These are phyloP conservation scores for Phaedon cochleariae DNA, from an alignment of 2,888 invertebrate species.

Conservation along the genomic window DNA sequence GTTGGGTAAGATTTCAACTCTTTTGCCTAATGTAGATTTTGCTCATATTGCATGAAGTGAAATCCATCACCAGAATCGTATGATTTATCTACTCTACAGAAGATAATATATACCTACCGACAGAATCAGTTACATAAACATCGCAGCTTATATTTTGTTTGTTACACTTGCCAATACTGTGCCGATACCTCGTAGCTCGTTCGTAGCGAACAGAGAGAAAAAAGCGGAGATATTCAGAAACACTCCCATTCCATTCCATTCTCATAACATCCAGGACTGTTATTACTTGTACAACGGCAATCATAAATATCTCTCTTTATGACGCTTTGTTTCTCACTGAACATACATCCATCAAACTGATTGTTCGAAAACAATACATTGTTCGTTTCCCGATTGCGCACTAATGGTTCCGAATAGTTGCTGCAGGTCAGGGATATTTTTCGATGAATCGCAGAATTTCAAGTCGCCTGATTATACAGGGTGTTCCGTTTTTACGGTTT, in stretches of 20 bases:
- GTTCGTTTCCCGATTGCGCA: background rate
- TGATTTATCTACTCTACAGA: too few species aligned
- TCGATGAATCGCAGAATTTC: background rate
- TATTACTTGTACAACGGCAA: conserved; percentile 14
- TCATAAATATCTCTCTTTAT: conserved; percentile 31
- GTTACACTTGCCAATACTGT: background rate
- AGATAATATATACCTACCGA: too few species aligned
- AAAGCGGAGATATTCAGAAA: background rate
- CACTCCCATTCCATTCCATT: conserved; percentile 13
- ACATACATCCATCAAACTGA: conserved; percentile 20
- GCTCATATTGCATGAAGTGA: too few species aligned
- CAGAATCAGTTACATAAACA: background rate
- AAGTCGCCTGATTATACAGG: background rate
- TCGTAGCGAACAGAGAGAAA: background rate
- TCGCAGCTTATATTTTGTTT: background rate
- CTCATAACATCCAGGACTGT: conserved; percentile 14
- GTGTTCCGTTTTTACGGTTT: too few species aligned
- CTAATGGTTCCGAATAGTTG: background rate
- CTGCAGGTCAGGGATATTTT: background rate
- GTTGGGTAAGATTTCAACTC: too few species aligned
- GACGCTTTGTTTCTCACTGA: conserved; percentile 28
- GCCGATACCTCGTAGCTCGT: background rate
- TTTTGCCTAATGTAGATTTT: too few species aligned
- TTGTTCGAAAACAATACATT: conserved; percentile 23
- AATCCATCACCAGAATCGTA: too few species aligned